A percentile compares a stretch with the other conserved stretches of the same genome.
phyloP scores from a whole-genome alignment of 2,797 vertebrate genomes.

The Dermochelys coriacea region DNA sequence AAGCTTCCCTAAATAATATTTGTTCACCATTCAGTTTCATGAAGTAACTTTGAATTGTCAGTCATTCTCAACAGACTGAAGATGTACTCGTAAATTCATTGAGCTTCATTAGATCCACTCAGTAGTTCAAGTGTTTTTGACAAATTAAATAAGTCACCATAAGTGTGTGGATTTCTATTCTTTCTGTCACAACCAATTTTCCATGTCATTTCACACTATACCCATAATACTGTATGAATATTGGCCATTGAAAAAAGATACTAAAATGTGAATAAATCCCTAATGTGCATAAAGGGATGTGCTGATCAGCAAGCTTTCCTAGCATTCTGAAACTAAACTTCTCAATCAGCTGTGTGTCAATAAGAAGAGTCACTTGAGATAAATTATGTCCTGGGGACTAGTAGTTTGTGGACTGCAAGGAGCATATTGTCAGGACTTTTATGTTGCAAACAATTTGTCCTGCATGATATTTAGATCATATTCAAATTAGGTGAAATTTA shows the following conservation, averaged over 20 bases:
- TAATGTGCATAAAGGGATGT: constrained; percentile 2
- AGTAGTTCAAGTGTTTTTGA: constrained; percentile 61
- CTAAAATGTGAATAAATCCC: constrained; percentile 31
- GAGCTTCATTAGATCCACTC: constrained; percentile 68
- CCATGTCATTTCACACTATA: constrained; percentile 38
- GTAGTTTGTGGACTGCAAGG: neutral
- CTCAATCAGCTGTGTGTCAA: neutral
- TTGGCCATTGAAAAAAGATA: constrained; percentile 27
- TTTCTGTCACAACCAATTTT: constrained; percentile 48
- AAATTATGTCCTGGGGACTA: neutral
- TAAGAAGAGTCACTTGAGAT: neutral
- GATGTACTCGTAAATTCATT: constrained; percentile 63
- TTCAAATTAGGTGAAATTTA: neutral
- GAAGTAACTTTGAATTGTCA: constrained; percentile 57
- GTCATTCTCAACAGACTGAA: constrained; percentile 54
- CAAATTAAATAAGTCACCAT: constrained; percentile 66
- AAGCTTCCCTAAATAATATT: constrained; percentile 12
- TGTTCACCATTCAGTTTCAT: constrained; percentile 5
- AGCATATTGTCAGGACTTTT: neutral
- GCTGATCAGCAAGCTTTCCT: neutral
- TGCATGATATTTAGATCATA: neutral
- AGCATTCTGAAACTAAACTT: constrained; percentile 10
- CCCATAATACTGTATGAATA: neutral
- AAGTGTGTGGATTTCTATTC: constrained; percentile 49
- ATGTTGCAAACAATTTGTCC: neutral